Evolutionary conservation across 2,888 invertebrate species (phyloP).

Genomic region (Thymelicus lineola): DNA sequence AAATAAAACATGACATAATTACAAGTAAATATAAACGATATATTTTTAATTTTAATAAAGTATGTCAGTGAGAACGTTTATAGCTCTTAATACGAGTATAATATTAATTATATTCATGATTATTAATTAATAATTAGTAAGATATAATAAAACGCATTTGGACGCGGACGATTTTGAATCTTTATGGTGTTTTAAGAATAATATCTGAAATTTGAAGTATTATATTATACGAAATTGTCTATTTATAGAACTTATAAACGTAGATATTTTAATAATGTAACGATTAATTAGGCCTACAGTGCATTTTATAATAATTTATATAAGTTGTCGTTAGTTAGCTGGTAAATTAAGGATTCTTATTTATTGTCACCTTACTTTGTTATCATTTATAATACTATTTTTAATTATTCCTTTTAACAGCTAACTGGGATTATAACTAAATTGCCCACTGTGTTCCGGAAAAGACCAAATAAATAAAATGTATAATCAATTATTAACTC

Average conservation of each 20-base stretch:
- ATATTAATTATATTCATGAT: slow-evolving; percentile 16
- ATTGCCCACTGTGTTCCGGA: not conserved
- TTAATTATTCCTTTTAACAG: not conserved
- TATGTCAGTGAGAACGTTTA: not conserved
- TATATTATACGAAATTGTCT: slow-evolving; percentile 7
- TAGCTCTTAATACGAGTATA: not conserved
- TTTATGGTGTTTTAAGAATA: slow-evolving; percentile 39
- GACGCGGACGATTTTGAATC: slow-evolving; percentile 46
- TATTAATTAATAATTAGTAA: slow-evolving; percentile 11
- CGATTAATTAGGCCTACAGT: slow-evolving; percentile 25
- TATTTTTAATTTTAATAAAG: not conserved
- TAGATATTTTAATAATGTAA: slow-evolving; percentile 13
- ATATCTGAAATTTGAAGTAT: slow-evolving; percentile 12
- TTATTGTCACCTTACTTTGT: not conserved
- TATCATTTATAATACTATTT: not conserved
- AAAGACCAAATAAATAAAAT: not conserved
- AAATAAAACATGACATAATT: not conserved
- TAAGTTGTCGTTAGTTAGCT: slow-evolving; percentile 26
- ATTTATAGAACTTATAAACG: slow-evolving; percentile 20
- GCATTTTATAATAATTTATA: slow-evolving; percentile 22
- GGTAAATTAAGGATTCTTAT: not conserved
- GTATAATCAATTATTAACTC: not conserved
- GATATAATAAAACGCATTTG: slow-evolving; percentile 43
- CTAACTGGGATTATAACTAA: not conserved
- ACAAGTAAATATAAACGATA: too few species aligned